These are phyloP conservation scores for Sebastolobus altivelis DNA, from an alignment of 2,797 vertebrate species.

Conservation along the genomic window DNA sequence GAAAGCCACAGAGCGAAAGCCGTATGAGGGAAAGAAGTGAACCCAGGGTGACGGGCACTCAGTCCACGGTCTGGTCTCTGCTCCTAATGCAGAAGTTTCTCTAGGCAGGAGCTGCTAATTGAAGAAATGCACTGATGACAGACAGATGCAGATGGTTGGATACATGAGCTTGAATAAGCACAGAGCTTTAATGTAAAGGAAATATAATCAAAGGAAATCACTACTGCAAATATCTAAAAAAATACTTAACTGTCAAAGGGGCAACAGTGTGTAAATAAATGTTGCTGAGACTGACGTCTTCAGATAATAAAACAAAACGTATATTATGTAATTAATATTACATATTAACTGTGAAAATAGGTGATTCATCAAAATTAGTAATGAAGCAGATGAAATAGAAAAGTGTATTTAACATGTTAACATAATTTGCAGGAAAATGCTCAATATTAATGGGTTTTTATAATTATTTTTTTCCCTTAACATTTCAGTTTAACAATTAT, in stretches of 20 bases:
- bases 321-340: conserved; percentile 21
- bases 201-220: conserved; percentile 56
- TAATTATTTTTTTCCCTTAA: neutral
- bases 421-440: neutral
- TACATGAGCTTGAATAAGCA: conserved; percentile 46
- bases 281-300: conserved; percentile 39
- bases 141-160: conserved; percentile 29
- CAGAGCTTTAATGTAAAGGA: conserved; percentile 57
- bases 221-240: conserved; percentile 61
- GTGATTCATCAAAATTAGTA: conserved; percentile 25
- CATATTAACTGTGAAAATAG: conserved; percentile 20
- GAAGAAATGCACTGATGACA: conserved; percentile 16
- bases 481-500: conserved; percentile 12
- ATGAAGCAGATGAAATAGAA: conserved; percentile 10
- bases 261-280: conserved; percentile 48
- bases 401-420: neutral
- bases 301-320: conserved; percentile 33
- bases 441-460: neutral
- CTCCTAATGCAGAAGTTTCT: conserved; percentile 61
- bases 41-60: conserved; percentile 58
- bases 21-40: conserved; percentile 49
- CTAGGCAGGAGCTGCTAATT: conserved; percentile 33
- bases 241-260: conserved; percentile 47
- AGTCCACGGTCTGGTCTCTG: conserved; percentile 61
- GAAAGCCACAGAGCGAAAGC: conserved; percentile 61